Evolutionary conservation across 2,797 vertebrate species (phyloP).

Genomic region (Cirrhinus mrigala): DNA sequence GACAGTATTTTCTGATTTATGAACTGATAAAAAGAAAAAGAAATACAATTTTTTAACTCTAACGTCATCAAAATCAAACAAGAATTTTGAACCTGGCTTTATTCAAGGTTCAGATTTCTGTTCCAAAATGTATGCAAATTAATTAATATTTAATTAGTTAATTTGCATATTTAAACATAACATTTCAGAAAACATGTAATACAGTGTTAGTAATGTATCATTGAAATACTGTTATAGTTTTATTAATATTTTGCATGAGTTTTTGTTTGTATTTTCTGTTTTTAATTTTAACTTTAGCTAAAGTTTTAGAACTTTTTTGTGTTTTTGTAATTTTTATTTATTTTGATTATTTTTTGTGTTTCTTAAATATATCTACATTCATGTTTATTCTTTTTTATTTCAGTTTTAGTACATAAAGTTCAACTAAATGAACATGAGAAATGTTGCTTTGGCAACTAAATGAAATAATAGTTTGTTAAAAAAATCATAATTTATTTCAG

Average conservation of each 20-base stretch:
- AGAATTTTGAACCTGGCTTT: background rate
- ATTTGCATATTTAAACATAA: background rate
- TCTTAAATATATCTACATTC: too few relatives aligned
- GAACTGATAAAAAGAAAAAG: background rate
- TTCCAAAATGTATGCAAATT: background rate
- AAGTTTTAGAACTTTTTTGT: too few relatives aligned
- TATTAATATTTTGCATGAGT: background rate
- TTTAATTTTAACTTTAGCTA: too few relatives aligned
- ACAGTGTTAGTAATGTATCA: background rate
- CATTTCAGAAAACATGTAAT: background rate
- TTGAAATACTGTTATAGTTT: background rate
- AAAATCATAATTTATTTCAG: too few relatives aligned
- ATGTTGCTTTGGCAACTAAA: background rate
- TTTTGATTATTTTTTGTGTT: too few relatives aligned
- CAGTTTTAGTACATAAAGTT: too few relatives aligned
- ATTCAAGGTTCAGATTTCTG: background rate
- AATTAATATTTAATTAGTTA: background rate
- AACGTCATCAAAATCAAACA: background rate
- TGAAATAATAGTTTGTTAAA: background rate
- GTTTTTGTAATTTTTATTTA: too few relatives aligned
- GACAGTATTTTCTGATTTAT: background rate
- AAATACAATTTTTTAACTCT: background rate
- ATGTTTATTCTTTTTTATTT: too few relatives aligned
- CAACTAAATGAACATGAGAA: too few relatives aligned
- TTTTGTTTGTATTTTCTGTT: too few relatives aligned